Evolutionary conservation across 2,888 invertebrate species (phyloP), one percentile per base, ranked within the genome.

Genomic region (Merodon equestris): DNA sequence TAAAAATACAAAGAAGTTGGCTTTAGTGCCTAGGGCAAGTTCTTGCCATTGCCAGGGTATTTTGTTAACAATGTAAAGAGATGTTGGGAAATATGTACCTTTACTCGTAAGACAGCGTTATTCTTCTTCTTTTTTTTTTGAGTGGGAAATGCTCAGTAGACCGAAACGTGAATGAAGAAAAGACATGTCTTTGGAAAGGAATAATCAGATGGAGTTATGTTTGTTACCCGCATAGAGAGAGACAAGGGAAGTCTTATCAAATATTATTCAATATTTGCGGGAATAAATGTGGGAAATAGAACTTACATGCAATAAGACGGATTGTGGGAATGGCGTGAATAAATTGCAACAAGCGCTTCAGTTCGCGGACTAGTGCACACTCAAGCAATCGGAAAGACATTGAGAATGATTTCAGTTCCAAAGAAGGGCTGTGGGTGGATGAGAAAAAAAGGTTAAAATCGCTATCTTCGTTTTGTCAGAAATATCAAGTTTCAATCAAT

Each of bases 261-360:
- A 40, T 42, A 51, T 77, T 77, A 67, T 68, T 67, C 45, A 57
- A 73, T 68, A 64, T 68, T 64, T 61, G 44, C 50, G 27, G 10
- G 1, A 54, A 53, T 17, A 51, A 60, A 50, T 79, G 79, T 74
- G 79, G 58, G 79, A 79, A n/a, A 79, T 14, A 12, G n/a, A 67
- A 70, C 18, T 58, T 70, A 45, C 38, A 74, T 73, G 2, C 27
- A 7, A 7, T 2, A 27, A 27, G 27, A 27, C 2, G 9, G 34
- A 51, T 60, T 79, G 74, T 79, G 68, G 42, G 74, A 74, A 79
- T n/a, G 50, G 56, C 74, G 74, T 79, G 68, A 74, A 79, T n/a
- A 63, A n/a, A 40, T 40, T 45, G 48, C 44, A 57, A 9, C 38
- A 64, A 42, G 40, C 54, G 38, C 47, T 38, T 66, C 50, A 61